Evolutionary conservation across 2,888 invertebrate genomes (phyloP), one percentile per base, ranked within the genome.

Genomic region (Arctia plantaginis): DNA sequence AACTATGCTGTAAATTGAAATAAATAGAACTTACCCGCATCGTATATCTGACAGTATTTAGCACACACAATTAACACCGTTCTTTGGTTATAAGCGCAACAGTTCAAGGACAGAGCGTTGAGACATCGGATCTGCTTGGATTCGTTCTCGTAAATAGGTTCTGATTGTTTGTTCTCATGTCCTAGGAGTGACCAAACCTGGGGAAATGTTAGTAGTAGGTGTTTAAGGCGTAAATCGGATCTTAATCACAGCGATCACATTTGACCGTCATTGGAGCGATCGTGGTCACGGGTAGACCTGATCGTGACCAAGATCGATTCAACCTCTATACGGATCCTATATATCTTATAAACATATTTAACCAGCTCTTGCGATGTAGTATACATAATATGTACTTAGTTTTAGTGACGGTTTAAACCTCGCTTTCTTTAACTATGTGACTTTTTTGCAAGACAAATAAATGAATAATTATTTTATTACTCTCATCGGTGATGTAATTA

Each of bases 31-130:
- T 88, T 84, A 98, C 98, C 97, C 59, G 97, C 97, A 87, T 97
- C 97, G 83, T 97, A 97, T 80, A 98, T 98, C 97, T 99, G 99
- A 97, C 99, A 99, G 92, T 98, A 99, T 90, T 99, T 99, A 0
- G 99, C 98, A 90, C 99, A 99, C 1, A 99, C 99, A 70, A 99
- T 98, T 20, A 99, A 96, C 44, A 99, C 99, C 0, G 99, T 99
- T 70, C 99, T 97, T 89, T 99, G 99, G 93, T 99, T 99, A 92
- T 98, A 98, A 0, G 98, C 97, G 90, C 99, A 99, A 89, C 99
- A 99, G 85, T 98, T 98, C 90, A 99, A 96, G 0, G 98, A 98
- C 66, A 99, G 97, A 0, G 99, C 99, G 95, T 99, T 99, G 70
- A 99, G 94, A 85, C 99, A 99, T 1, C 99, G 97, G 70, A 99